Evolutionary conservation across 1,140 invertebrate species (phyloP).

Genomic region (Mercenaria mercenaria): DNA sequence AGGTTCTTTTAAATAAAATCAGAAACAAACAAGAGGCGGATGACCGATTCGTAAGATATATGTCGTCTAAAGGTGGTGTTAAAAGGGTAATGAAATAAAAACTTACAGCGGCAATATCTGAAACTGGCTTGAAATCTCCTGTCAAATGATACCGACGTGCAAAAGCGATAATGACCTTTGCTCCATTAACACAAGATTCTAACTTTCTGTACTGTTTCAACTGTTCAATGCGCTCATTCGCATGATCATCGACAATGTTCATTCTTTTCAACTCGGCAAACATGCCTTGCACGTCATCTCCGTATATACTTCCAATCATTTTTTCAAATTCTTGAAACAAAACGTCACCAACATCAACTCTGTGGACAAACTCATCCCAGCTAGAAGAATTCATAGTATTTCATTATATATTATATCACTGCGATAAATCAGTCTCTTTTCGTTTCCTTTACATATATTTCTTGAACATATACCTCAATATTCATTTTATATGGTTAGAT

Average conservation of each 20-base stretch:
- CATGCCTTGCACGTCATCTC: neutral
- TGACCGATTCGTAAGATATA: no score
- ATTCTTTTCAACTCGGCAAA: neutral
- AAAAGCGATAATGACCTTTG: neutral
- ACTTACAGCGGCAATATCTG: constrained; percentile 10
- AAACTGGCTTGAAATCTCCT: constrained; percentile 2
- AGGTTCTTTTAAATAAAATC: no score
- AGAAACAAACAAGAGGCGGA: no score
- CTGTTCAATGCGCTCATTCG: neutral
- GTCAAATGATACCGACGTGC: neutral
- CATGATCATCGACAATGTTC: neutral
- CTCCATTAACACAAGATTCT: constrained; percentile 1
- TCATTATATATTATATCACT: neutral
- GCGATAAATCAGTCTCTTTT: neutral
- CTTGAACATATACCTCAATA: no score
- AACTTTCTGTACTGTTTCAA: neutral
- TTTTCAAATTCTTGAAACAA: neutral
- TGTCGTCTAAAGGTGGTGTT: no score
- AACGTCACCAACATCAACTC: neutral
- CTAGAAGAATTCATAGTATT: neutral
- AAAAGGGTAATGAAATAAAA: no score
- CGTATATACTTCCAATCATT: neutral
- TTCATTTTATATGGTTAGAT: no score
- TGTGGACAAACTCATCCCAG: neutral
- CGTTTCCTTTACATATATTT: no score